A percentile compares a stretch with the other conserved stretches of the same genome.
Evolutionary conservation across 2,113 vertebrate genomes (phyloP).

Genomic region (Pelecanus crispus): DNA sequence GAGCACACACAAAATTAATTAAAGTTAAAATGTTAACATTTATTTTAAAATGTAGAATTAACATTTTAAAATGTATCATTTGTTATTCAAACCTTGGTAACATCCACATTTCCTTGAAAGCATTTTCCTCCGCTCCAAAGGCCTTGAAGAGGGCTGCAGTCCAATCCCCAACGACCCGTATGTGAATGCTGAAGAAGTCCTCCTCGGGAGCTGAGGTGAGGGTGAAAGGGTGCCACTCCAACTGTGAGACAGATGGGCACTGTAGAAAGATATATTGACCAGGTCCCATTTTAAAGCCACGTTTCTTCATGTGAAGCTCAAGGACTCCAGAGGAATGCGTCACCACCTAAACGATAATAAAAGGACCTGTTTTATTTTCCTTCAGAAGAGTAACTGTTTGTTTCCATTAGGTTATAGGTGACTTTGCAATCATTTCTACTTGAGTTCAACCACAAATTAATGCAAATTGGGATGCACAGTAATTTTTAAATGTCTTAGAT

Average conservation of each 20-base stretch:
- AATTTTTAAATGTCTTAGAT: not conserved
- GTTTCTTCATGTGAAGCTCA: conserved; percentile 79
- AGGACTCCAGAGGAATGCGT: conserved; percentile 75
- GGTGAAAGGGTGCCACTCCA: conserved; percentile 84
- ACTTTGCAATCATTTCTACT: not conserved
- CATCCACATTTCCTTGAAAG: conserved; percentile 42
- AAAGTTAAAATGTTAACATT: not conserved
- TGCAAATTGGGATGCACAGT: not conserved
- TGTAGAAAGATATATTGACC: conserved; percentile 79
- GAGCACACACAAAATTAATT: not conserved
- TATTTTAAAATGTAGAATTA: not conserved
- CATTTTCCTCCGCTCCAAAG: conserved; percentile 55
- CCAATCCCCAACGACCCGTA: conserved; percentile 73
- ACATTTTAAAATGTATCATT: not conserved
- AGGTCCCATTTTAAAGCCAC: conserved; percentile 72
- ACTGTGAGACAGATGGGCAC: conserved; percentile 69
- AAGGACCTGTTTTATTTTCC: not conserved
- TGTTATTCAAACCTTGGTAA: conserved; percentile 71
- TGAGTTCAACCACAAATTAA: not conserved
- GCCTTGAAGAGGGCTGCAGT: conserved; percentile 67
- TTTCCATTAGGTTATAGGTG: not conserved
- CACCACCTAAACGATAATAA: conserved; percentile 67
- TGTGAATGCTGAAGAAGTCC: conserved; percentile 77
- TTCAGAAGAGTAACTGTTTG: not conserved
- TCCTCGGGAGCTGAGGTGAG: conserved; percentile 81